Evolutionary conservation across 2,797 vertebrate genomes (phyloP), one percentile per base, ranked within the genome.

Genomic region (Melopsittacus undulatus): DNA sequence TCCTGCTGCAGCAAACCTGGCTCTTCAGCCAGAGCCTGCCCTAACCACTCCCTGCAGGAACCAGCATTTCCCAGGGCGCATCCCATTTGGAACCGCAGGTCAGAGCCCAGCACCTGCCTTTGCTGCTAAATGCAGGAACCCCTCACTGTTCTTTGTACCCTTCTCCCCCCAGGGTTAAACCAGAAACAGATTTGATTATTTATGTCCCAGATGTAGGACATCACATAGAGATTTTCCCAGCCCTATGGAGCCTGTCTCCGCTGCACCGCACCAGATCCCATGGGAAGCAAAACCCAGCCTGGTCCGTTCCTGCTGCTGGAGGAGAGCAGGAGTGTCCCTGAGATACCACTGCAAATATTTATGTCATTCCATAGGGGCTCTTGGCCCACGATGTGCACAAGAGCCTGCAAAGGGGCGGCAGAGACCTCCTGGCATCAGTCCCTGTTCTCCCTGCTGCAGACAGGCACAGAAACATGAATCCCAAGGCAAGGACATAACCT

Each of bases 281-380:
- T 13, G 90, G 96, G 95, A 96, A 96, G 83, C 69, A 80, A 72
- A 56, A n/a, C 51, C 73, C 82, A 67, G 70, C 2, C 72, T 70
- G 10, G 74, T 9, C 68, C 6, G 14, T 64, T 32, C 8, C 1
- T 8, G 34, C 45, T 64, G 34, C 11, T 48, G 77, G 57, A 83
- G 68, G 49, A 66, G 62, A 70, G 29, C 86, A 40, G 83, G 51
- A 92, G 5, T 0, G 5, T 54, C 81, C 81, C 89, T 6, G 26
- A 69, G 87, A 83, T 11, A 63, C 19, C 36, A 14, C 38, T 76
- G 49, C 34, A 76, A 87, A 87, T 72, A 74, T 83, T 91, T 69
- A 0, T 57, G 85, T 40, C 62, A 11, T 32, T 68, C 76, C 16
- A 5, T 6, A 40, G 17, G 40, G 45, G 48, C 7, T 92, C 79